These are phyloP conservation scores for Hydropotes inermis DNA, from an alignment of 2,113 vertebrate genomes.

Conservation along the genomic window DNA sequence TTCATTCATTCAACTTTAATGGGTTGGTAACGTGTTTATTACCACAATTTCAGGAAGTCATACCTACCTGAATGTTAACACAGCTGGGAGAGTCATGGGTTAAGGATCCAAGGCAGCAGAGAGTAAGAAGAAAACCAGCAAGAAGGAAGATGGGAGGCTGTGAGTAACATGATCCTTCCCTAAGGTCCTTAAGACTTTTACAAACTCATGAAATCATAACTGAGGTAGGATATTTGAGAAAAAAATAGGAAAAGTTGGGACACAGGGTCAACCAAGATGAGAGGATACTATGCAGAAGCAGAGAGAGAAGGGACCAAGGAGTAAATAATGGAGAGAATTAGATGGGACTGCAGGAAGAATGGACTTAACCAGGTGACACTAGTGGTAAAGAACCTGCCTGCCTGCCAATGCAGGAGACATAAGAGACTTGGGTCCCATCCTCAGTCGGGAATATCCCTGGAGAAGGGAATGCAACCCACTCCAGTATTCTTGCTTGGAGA, in stretches of 20 bases:
- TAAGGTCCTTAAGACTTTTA: background rate
- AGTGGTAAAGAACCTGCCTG: background rate
- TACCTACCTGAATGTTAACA: background rate
- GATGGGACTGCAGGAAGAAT: background rate
- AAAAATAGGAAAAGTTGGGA: background rate
- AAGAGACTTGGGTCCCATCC: background rate
- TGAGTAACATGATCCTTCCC: background rate
- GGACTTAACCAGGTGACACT: background rate
- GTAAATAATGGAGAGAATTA: background rate
- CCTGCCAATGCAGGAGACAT: background rate
- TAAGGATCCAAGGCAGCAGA: background rate
- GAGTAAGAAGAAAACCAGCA: background rate
- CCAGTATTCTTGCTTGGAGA: background rate
- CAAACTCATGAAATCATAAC: background rate
- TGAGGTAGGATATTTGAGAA: background rate
- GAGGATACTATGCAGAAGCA: background rate
- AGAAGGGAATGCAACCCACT: background rate
- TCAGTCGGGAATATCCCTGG: background rate
- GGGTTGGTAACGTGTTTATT: background rate
- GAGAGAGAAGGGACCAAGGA: background rate
- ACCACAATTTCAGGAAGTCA: background rate
- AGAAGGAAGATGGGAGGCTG: background rate
- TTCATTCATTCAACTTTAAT: background rate
- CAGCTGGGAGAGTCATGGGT: background rate
- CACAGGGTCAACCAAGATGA: background rate